Conservation (phyloP, 2,797 vertebrate genomes). For the Typhlichthys eigenmanni region DNA sequence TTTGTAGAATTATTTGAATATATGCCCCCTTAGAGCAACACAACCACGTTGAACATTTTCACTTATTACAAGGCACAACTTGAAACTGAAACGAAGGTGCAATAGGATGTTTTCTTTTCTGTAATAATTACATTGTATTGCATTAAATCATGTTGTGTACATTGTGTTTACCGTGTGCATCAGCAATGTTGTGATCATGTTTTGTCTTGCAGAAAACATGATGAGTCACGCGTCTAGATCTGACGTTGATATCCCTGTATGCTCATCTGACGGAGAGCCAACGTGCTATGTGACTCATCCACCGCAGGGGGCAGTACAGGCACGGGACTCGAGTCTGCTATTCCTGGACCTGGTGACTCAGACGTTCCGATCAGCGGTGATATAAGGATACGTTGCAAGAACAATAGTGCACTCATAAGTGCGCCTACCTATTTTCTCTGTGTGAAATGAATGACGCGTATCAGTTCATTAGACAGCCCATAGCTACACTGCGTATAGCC, state of each 20-base stretch:
- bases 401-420: neutral
- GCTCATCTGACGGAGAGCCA: neutral
- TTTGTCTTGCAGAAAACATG: too few relatives aligned
- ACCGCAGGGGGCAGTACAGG: slow-evolving; percentile 42
- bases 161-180: too few relatives aligned
- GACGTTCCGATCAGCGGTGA: neutral
- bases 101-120: too few relatives aligned
- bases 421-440: neutral
- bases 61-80: too few relatives aligned
- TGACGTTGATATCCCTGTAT: neutral
- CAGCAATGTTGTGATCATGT: too few relatives aligned
- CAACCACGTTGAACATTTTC: too few relatives aligned
- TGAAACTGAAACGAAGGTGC: too few relatives aligned
- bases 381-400: neutral
- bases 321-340: neutral
- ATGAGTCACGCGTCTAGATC: neutral
- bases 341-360: slow-evolving; percentile 30
- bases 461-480: neutral
- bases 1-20: too few relatives aligned
- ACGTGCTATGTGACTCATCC: neutral
- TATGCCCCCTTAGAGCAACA: too few relatives aligned
- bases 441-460: neutral
- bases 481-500: too few relatives aligned
- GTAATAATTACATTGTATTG: too few relatives aligned
- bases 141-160: too few relatives aligned